Base-by-base conservation (phyloP, 2,797 vertebrate species). In the Phoxinus dragarum region DNA sequence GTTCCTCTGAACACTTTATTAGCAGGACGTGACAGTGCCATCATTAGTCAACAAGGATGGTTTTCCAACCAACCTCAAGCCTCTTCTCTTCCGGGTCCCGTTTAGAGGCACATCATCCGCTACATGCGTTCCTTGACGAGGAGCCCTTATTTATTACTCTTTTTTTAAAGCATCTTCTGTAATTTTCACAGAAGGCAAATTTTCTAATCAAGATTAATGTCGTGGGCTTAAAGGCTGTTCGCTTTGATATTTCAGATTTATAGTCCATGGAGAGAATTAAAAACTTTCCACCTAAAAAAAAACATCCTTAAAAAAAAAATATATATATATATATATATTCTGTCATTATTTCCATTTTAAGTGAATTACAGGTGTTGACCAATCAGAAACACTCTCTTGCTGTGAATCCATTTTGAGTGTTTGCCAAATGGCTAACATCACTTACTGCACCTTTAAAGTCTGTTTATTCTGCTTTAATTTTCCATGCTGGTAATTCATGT, bases 1-100 rank as follows among this genome's bases (percentile, higher is more conserved):
- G 95, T 96, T 96, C 90, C 93, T 95, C 86, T 96, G 93, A 95
- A 82, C n/a, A n/a, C 82, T 54, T 11, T 38, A 17, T 44, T 1
- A 67, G 59, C 72, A 49, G 56, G 81, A 67, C 4, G 21, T 76
- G 81, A 76, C 42, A 2, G 21, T 76, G 81, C 67, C 42, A 27
- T 83, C 69, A 74, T 19, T 14, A 71, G 16, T 72, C 23, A 31
- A 59, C 36, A 40, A 27, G 36, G 47, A n/a, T 5, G n/a, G 31
- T 9, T 27, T 80, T 72, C 8, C 5, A 83, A 54, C 61, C 73
- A 74, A 52, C 44, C 73, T 12, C 11, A 67, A 76, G 61, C 73
- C 82, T 76, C 82, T 77, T 84, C 47, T 54, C 64, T 80, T 67
- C 79, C 7, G 42, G 47, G 27, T 67, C 75, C 54, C 4, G 34